Percentiles rank a stretch among this genome's conserved stretches.
These are phyloP conservation scores for Nephrotoma guestfalica DNA, from an alignment of 2,888 invertebrate species.

Conservation along the genomic window DNA sequence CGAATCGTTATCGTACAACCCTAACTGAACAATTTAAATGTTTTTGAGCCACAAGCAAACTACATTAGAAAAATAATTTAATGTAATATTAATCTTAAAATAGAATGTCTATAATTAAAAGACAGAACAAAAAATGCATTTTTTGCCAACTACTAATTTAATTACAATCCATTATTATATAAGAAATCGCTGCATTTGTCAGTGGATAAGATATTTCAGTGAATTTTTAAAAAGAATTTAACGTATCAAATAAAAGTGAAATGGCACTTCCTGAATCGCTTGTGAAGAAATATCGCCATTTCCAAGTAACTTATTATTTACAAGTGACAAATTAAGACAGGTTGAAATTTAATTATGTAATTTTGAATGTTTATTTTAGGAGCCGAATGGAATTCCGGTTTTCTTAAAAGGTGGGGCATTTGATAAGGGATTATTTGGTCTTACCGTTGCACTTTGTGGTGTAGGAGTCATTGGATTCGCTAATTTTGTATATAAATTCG, in stretches of 20 bases:
- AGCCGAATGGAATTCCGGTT: slow-evolving; percentile 26
- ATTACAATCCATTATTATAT: background rate
- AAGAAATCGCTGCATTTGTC: background rate
- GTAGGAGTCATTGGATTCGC: slow-evolving; percentile 23
- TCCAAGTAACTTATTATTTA: slow-evolving; percentile 21
- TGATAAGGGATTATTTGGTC: slow-evolving; percentile 26
- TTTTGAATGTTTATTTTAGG: slow-evolving; percentile 18
- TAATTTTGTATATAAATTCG: slow-evolving; percentile 25
- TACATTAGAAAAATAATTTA: too few relatives aligned
- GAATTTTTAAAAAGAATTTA: background rate
- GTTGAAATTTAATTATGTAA: background rate
- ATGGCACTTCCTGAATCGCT: slow-evolving; percentile 30
- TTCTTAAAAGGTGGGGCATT: slow-evolving; percentile 30
- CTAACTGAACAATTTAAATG: too few relatives aligned
- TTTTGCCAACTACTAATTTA: background rate
- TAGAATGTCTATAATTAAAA: background rate
- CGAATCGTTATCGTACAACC: too few relatives aligned
- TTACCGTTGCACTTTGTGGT: slow-evolving; percentile 28
- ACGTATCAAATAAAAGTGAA: background rate
- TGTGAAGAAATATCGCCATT: slow-evolving; percentile 24
- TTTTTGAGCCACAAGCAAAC: too few relatives aligned
- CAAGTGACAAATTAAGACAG: background rate
- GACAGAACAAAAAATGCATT: background rate
- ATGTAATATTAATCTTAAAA: background rate
- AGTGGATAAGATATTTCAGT: background rate